phyloP scores from a whole-genome alignment of 2,113 vertebrate genomes.

The Oryzias celebensis region DNA sequence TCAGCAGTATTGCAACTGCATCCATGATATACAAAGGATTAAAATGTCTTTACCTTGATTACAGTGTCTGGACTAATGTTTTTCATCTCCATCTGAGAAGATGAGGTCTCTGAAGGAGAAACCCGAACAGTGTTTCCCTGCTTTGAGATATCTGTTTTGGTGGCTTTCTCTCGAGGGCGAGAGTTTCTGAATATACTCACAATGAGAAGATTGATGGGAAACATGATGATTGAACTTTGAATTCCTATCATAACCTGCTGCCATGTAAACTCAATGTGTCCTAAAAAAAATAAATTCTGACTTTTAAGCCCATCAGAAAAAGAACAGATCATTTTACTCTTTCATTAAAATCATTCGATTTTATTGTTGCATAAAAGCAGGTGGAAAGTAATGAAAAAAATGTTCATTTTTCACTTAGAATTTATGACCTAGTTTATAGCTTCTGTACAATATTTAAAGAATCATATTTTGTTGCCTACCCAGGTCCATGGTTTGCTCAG shows the following conservation, averaged over 20 bases:
- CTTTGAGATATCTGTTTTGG: slow-evolving; percentile 53
- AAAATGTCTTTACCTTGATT: slow-evolving; percentile 78
- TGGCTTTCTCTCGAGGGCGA: slow-evolving; percentile 59
- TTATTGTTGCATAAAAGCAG: too few relatives aligned
- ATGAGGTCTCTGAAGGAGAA: slow-evolving; percentile 62
- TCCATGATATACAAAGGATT: neutral
- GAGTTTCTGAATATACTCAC: slow-evolving; percentile 92
- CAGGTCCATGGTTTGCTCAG: slow-evolving; percentile 95
- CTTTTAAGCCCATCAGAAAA: neutral
- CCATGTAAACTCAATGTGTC: slow-evolving; percentile 93
- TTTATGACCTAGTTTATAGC: too few relatives aligned
- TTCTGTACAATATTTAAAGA: neutral
- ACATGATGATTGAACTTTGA: slow-evolving; percentile 94
- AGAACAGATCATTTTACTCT: neutral
- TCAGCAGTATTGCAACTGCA: neutral
- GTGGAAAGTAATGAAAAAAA: too few relatives aligned
- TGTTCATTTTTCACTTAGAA: too few relatives aligned
- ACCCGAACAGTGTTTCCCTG: slow-evolving; percentile 71
- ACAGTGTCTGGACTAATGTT: slow-evolving; percentile 85
- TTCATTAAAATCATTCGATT: neutral
- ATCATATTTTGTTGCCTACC: slow-evolving; percentile 72
- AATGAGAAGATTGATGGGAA: slow-evolving; percentile 94
- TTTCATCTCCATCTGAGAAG: slow-evolving; percentile 59
- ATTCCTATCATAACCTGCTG: slow-evolving; percentile 93
- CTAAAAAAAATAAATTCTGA: slow-evolving; percentile 60